Evolutionary conservation across 2,888 invertebrate genomes (phyloP), one percentile per base, ranked within the genome.

Genomic region (Conchocele bisecta): DNA sequence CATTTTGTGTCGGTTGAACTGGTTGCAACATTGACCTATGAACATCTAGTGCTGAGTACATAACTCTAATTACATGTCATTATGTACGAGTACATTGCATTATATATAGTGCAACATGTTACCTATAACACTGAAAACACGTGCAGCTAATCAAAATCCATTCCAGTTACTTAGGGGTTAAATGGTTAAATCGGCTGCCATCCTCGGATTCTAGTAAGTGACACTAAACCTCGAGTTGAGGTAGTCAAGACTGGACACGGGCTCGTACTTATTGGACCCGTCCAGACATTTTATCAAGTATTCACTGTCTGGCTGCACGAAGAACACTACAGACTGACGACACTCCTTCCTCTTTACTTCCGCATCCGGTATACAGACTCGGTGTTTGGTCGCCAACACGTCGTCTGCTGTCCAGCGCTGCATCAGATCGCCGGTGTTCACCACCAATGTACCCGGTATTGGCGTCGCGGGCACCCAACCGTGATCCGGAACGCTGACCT

Each of bases 261-360:
- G 83, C 15, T 78, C 78, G 59, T 87, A 87, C 70, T 82, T 83
- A 22, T 76, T 51, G 0, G 86, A 83, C 0, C 83, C 83, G 46
- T 86, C 85, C 51, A 87, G 35, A 59, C 82, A 64, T 20, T 48
- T 48, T 1, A 51, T 33, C 5, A 51, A 7, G 20, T 3, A 51
- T 15, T 51, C 51, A 31, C 35, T 26, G n/a, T 51, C 51, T 3
- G 51, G 51, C 11, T 17, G 31, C 33, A 51, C 20, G 22, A 28
- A 51, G 9, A 3, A 33, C 9, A 29, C n/a, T 3, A 31, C 17
- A n/a, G 51, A 29, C n/a, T 51, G 51, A 22, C 51, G 31, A 6
- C 28, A 29, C 28, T n/a, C 7, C 5, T 48, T 48, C 5, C 22
- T 29, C 51, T 31, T 29, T 24, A 4, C 3, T 2, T 29, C 13